Percentiles rank a stretch among this genome's conserved stretches.
These are phyloP conservation scores for Eptatretus atami DNA, from an alignment of 2,797 vertebrate genomes.

Conservation along the genomic window DNA sequence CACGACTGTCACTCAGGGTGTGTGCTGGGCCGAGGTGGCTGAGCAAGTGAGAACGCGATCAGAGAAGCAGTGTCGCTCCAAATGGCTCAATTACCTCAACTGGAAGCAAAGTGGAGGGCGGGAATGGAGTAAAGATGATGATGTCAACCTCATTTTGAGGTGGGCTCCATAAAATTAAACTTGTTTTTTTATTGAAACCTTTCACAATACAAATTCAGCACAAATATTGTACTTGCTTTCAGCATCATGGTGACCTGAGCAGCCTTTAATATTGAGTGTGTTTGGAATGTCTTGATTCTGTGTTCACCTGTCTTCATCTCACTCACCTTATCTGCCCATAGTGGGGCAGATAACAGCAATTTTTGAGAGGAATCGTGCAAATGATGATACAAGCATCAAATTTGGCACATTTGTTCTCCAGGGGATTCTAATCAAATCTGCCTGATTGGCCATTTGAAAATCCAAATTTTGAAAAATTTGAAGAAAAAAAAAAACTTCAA, in stretches of 20 bases:
- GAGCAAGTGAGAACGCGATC: slow-evolving; percentile 66
- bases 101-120: slow-evolving; percentile 97
- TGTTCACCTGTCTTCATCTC: slow-evolving; percentile 9
- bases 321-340: too few species aligned
- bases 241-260: slow-evolving; percentile 15
- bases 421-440: too few species aligned
- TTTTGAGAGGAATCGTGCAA: too few species aligned
- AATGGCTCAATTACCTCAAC: slow-evolving; percentile 97
- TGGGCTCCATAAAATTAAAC: slow-evolving; percentile 11
- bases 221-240: slow-evolving; percentile 12
- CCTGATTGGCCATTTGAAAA: too few species aligned
- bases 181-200: too few species aligned
- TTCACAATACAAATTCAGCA: slow-evolving; percentile 10
- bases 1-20: slow-evolving; percentile 65
- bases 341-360: too few species aligned
- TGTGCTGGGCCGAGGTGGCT: slow-evolving; percentile 81
- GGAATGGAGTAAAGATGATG: slow-evolving; percentile 90
- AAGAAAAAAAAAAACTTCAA: too few species aligned
- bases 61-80: slow-evolving; percentile 91
- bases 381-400: too few species aligned
- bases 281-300: slow-evolving; percentile 17
- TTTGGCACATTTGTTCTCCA: too few species aligned
- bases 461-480: too few species aligned
- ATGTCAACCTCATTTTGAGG: slow-evolving; percentile 54
- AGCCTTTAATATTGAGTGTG: slow-evolving; percentile 16